phyloP scores from a whole-genome alignment of 2,888 invertebrate species.

The Psococerastis gibbosa region DNA sequence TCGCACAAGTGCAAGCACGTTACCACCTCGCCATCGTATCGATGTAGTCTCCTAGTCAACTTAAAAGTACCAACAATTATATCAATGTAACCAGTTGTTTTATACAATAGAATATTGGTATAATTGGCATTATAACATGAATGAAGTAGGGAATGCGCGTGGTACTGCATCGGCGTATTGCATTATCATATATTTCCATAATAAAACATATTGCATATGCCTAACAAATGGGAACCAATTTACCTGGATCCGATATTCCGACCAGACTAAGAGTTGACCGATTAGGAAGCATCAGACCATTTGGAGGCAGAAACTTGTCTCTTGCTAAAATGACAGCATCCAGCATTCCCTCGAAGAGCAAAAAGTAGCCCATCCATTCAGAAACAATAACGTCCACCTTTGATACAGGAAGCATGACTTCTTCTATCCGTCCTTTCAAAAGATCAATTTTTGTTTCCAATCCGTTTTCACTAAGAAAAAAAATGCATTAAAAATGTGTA shows the following conservation, averaged over 20 bases:
- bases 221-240: too few species aligned
- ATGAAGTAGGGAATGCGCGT: too few species aligned
- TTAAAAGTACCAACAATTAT: too few species aligned
- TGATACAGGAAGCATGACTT: slow-evolving; percentile 50
- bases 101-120: too few species aligned
- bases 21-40: too few species aligned
- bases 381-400: slow-evolving; percentile 85
- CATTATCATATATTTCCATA: too few species aligned
- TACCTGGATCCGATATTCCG: slow-evolving; percentile 57
- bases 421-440: slow-evolving; percentile 72
- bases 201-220: too few species aligned
- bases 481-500: slow-evolving; percentile 1
- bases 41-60: too few species aligned
- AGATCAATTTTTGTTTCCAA: slow-evolving; percentile 51
- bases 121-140: too few species aligned
- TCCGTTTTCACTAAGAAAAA: slow-evolving; percentile 49
- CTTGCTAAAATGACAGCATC: slow-evolving; percentile 82
- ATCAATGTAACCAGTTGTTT: too few species aligned
- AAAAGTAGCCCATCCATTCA: slow-evolving; percentile 98
- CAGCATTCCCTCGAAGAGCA: slow-evolving; percentile 91
- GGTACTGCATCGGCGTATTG: too few species aligned
- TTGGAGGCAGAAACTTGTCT: slow-evolving; percentile 55
- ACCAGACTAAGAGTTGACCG: slow-evolving; percentile 63
- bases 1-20: too few species aligned
- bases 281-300: slow-evolving; percentile 66